A percentile compares a stretch with the other conserved stretches of the same genome.
Conservation (phyloP, 2,797 vertebrate genomes). For the Tinamus major region DNA sequence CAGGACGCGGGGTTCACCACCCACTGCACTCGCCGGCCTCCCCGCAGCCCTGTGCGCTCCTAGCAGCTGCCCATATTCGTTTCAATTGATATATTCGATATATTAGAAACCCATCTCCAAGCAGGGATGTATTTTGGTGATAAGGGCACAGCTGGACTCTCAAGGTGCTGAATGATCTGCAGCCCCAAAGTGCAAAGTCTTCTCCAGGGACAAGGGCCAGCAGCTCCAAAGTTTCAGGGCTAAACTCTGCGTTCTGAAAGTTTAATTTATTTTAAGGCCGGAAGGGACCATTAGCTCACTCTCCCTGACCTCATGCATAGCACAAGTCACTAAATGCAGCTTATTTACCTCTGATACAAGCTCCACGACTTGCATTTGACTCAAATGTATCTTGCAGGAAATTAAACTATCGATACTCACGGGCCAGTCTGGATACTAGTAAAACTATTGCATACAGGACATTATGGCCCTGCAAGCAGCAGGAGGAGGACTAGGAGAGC, state of each 20-base stretch:
- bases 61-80: not conserved
- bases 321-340: not conserved
- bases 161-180: rapidly evolving
- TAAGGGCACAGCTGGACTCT: not conserved
- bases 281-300: constrained; percentile 62
- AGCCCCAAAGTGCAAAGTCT: not conserved
- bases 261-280: not conserved
- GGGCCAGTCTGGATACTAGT: not conserved
- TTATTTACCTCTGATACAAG: not conserved
- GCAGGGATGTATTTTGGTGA: not conserved
- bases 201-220: not conserved
- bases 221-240: not conserved
- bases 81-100: not conserved
- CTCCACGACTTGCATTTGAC: not conserved
- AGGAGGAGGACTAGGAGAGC: not conserved
- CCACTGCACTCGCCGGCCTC: not conserved
- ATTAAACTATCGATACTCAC: not conserved
- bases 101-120: not conserved
- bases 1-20: not conserved
- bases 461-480: not conserved
- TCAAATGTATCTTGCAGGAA: not conserved
- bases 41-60: not conserved
- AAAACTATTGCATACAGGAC: too few relatives aligned
- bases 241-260: not conserved
- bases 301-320: constrained; percentile 45